Conservation (phyloP, 2,113 vertebrate genomes). For the Silurus asotus region DNA sequence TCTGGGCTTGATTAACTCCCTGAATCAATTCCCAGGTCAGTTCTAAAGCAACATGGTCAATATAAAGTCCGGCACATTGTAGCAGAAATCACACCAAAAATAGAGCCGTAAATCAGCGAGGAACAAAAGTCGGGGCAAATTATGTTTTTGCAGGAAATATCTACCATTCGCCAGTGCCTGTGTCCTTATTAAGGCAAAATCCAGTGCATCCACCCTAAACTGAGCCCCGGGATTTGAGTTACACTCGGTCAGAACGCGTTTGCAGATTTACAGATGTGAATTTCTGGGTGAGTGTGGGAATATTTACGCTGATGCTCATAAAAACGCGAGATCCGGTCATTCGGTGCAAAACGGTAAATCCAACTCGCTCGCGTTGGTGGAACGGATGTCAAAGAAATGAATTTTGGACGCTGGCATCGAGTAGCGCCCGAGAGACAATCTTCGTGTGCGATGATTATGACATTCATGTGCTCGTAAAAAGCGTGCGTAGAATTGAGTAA, state of each 20-base stretch:
- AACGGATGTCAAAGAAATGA: background rate
- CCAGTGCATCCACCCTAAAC: background rate
- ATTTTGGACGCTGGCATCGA: background rate
- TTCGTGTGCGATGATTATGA: background rate
- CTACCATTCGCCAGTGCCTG: slow-evolving; percentile 29
- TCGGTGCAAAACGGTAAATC: slow-evolving; percentile 10
- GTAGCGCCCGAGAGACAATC: background rate
- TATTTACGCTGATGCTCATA: background rate
- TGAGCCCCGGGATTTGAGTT: slow-evolving; percentile 4
- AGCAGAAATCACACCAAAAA: slow-evolving; percentile 36
- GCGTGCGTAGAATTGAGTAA: background rate
- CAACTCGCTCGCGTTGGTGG: background rate
- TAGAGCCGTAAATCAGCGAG: slow-evolving; percentile 40
- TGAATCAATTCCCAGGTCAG: slow-evolving; percentile 41
- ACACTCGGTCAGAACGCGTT: background rate
- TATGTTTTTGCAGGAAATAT: slow-evolving; percentile 54
- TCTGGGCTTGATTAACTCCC: slow-evolving; percentile 25
- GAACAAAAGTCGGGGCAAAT: slow-evolving; percentile 44
- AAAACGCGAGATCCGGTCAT: background rate
- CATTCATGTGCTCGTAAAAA: background rate
- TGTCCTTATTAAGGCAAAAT: slow-evolving; percentile 41
- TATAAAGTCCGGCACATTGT: slow-evolving; percentile 21
- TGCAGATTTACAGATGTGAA: slow-evolving; percentile 21
- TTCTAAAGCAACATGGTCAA: slow-evolving; percentile 35
- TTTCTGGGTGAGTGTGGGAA: background rate